Evolutionary conservation across 2,113 vertebrate genomes (phyloP).

Genomic region (Cynopterus brachyotis): DNA sequence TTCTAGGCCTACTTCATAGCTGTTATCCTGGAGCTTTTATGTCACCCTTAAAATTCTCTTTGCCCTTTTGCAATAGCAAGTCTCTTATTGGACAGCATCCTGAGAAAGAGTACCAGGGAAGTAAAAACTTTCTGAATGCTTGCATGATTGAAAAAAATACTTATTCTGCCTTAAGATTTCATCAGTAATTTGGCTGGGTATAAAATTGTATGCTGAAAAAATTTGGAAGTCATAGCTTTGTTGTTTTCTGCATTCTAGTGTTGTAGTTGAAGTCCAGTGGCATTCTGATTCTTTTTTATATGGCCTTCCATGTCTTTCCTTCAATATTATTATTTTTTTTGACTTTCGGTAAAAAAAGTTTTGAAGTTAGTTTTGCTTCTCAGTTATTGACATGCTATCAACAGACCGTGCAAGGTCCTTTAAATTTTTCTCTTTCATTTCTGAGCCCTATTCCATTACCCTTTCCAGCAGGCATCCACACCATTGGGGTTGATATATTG

Average conservation of each 20-base stretch:
- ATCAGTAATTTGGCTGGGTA: background rate
- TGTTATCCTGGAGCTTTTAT: background rate
- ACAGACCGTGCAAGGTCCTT: background rate
- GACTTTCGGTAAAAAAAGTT: background rate
- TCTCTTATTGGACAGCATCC: background rate
- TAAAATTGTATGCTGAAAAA: conserved; percentile 20
- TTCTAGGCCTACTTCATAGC: background rate
- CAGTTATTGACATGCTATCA: background rate
- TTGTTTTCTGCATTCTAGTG: background rate
- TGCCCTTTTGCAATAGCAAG: background rate
- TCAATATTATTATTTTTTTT: background rate
- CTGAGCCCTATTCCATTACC: background rate
- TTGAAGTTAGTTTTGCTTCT: conserved; percentile 3
- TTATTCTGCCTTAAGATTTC: background rate
- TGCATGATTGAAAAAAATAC: background rate
- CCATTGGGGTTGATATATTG: background rate
- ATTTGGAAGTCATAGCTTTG: background rate
- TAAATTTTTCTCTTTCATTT: conserved; percentile 40
- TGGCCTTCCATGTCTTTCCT: background rate
- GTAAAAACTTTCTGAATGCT: conserved; percentile 14
- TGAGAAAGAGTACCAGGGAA: background rate
- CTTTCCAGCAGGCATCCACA: background rate
- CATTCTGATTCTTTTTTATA: conserved; percentile 11
- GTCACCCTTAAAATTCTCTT: conserved; percentile 42
- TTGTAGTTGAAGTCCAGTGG: background rate